These are phyloP conservation scores for Zosterops pallidus DNA, from an alignment of 2,113 vertebrate species.

Conservation along the genomic window DNA sequence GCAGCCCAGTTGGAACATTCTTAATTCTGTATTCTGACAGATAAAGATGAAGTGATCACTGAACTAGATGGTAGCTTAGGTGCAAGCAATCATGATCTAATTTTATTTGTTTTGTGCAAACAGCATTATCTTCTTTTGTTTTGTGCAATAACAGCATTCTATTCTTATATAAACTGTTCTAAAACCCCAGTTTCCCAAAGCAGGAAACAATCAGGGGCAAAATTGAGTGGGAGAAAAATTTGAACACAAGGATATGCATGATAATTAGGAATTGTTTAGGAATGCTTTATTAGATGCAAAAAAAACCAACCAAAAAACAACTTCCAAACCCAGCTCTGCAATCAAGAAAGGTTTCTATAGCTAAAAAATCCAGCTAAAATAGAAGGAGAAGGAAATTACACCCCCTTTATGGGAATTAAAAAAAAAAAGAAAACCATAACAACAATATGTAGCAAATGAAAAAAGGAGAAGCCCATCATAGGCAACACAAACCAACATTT, in stretches of 20 bases:
- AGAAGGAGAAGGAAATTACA: neutral
- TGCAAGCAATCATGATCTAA: slow-evolving; percentile 14
- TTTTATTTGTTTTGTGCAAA: slow-evolving; percentile 47
- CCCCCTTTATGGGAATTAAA: neutral
- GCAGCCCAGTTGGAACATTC: neutral
- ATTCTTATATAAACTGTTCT: neutral
- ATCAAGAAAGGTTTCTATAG: neutral
- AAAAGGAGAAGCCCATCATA: neutral
- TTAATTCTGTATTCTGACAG: neutral
- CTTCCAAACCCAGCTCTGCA: neutral
- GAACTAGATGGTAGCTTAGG: neutral
- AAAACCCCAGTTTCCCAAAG: slow-evolving; percentile 28
- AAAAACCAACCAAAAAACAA: neutral
- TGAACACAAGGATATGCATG: slow-evolving; percentile 10
- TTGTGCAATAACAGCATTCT: neutral
- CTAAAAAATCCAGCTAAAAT: neutral
- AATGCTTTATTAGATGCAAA: slow-evolving; percentile 11
- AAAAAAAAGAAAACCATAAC: neutral
- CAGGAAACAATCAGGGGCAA: slow-evolving; percentile 10
- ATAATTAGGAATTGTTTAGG: slow-evolving; percentile 55
- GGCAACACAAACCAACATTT: neutral
- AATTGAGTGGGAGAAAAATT: slow-evolving; percentile 39
- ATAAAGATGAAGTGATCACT: slow-evolving; percentile 5
- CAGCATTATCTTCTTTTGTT: slow-evolving; percentile 18
- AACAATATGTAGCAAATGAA: neutral